Conservation (phyloP, 2,113 vertebrate species). For the Beaufortia kweichowensis region DNA sequence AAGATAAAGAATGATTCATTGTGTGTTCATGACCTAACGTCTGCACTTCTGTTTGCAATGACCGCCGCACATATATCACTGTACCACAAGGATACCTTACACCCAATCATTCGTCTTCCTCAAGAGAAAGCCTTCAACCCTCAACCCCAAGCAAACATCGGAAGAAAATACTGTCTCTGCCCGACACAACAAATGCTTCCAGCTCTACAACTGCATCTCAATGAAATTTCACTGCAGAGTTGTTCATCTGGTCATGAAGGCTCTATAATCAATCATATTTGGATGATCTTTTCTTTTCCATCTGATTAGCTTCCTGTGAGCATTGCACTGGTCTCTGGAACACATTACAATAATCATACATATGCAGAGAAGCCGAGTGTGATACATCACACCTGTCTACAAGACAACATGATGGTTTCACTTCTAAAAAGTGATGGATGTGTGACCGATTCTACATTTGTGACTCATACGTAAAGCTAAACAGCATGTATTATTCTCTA, state of each 20-base stretch:
- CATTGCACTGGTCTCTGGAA: constrained; percentile 46
- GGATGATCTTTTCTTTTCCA: constrained; percentile 51
- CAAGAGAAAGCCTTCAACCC: constrained; percentile 35
- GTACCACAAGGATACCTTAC: constrained; percentile 33
- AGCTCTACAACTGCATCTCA: constrained; percentile 22
- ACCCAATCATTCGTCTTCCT: constrained; percentile 49
- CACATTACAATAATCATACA: constrained; percentile 51
- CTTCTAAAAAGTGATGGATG: neutral
- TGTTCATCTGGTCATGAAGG: neutral
- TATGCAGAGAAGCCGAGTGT: constrained; percentile 45
- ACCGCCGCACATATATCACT: constrained; percentile 40
- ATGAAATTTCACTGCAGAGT: constrained; percentile 32
- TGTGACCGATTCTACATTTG: neutral
- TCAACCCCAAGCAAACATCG: constrained; percentile 45
- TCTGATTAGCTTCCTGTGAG: constrained; percentile 55
- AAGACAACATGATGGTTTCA: neutral
- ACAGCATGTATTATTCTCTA: neutral
- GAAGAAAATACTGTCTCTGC: constrained; percentile 51
- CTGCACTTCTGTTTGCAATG: constrained; percentile 40
- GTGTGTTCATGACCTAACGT: constrained; percentile 43
- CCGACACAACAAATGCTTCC: constrained; percentile 44
- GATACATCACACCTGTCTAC: constrained; percentile 54
- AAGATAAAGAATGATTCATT: neutral
- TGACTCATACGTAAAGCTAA: neutral
- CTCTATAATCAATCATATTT: constrained; percentile 56